Percentiles rank a stretch among this genome's conserved stretches.
Evolutionary conservation across 1,140 invertebrate species (phyloP).

Genomic region (Vanessa atalanta): DNA sequence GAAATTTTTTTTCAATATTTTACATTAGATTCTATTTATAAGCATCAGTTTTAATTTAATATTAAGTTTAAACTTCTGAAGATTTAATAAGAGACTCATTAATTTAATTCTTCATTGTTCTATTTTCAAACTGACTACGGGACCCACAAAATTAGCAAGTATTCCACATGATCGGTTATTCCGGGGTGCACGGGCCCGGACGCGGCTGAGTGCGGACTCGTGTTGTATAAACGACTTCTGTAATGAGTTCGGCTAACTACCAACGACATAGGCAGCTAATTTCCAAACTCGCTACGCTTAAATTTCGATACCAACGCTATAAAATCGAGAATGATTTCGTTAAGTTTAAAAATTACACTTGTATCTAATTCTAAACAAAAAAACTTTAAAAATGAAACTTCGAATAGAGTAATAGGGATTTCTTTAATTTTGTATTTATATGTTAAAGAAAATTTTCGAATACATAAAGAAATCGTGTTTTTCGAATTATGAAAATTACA

Average conservation of each 20-base stretch:
- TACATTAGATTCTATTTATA: too few relatives aligned
- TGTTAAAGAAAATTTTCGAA: too few relatives aligned
- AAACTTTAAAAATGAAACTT: neutral
- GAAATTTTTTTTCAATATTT: too few relatives aligned
- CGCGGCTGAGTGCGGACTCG: constrained; percentile 49
- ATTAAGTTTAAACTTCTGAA: too few relatives aligned
- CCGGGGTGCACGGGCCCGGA: constrained; percentile 27
- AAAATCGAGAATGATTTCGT: neutral
- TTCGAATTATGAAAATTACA: neutral
- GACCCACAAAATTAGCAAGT: constrained; percentile 29
- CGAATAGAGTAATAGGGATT: neutral
- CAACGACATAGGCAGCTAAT: constrained; percentile 50
- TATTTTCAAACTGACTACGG: constrained; percentile 14
- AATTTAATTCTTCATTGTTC: neutral
- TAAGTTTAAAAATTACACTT: neutral
- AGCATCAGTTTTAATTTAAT: too few relatives aligned
- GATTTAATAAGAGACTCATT: too few relatives aligned
- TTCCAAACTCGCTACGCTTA: constrained; percentile 38
- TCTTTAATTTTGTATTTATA: too few relatives aligned
- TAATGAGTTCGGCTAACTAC: constrained; percentile 60
- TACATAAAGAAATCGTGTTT: too few relatives aligned
- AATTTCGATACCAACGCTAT: constrained; percentile 22
- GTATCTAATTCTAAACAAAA: neutral
- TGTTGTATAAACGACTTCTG: constrained; percentile 58
- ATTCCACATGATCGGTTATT: constrained; percentile 37